Evolutionary conservation across 1,140 invertebrate genomes (phyloP), one percentile per base, ranked within the genome.

Genomic region (Druon quercuslanigerum): DNA sequence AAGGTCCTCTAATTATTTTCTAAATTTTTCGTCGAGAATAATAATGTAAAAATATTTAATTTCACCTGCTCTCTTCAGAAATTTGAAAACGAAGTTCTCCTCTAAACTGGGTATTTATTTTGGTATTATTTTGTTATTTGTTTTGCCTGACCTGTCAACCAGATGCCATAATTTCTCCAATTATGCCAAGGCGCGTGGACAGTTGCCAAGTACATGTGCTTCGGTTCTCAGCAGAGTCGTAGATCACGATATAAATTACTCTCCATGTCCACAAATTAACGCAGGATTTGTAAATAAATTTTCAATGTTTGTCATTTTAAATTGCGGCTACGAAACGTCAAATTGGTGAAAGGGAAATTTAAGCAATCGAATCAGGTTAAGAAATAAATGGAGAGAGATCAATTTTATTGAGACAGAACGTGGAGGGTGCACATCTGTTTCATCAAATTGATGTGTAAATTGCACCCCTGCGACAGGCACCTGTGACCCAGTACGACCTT

Each of bases 361-460:
- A 8, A 76, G 6, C 50, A 72, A 71, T 51, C 13, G 51, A 76
- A 76, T 77, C 2, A 25, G n/a, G 13, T 72, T 19, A 40, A 72
- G 51, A 70, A 57, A 57, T 75, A 50, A 66, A 70, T 66, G 20
- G 56, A 75, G 56, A 25, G 40, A 46, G 40, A 75, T 51, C 50
- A 66, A 66, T 66, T 66, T 66, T 66, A 66, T 66, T 66, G 60
- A 66, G 60, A 66, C 20, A 50, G 71, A 71, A 51, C 57, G 57
- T 11, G 7, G 50, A 71, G 51, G 51, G 70, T 73, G 51, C 86
- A 80, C 87, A 89, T 88, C 88, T 89, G 86, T 85, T 86, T 79
- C 79, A 84, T 78, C 82, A 87, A 87, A 89, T 89, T 88, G 88
- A 89, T 87, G 85, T 81, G 83, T 84, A 87, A 84, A 89, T 89